Conservation (phyloP, 2,797 vertebrate species). For the Hemitrygon akajei region DNA sequence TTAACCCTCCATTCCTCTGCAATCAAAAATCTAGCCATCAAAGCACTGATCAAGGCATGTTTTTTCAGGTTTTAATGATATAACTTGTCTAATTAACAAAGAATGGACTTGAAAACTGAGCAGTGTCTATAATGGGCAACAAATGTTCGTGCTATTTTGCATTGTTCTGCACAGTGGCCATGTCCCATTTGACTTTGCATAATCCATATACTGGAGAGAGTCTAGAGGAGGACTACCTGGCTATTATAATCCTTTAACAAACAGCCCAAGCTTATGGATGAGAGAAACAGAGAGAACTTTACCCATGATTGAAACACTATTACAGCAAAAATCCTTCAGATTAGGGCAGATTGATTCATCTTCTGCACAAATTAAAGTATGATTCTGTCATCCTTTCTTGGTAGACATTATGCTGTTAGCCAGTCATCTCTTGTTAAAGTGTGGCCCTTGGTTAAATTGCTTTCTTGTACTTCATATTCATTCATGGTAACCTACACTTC, state of each 20-base stretch:
- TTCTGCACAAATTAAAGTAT: background rate
- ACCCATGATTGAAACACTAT: background rate
- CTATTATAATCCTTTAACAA: background rate
- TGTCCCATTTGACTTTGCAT: background rate
- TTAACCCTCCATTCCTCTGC: too few relatives aligned
- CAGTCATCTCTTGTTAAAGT: background rate
- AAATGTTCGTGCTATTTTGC: background rate
- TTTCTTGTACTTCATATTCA: too few relatives aligned
- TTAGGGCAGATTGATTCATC: background rate
- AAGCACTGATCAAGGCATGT: too few relatives aligned
- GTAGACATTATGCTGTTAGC: background rate
- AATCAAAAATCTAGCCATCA: too few relatives aligned
- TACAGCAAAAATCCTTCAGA: background rate
- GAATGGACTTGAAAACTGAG: background rate
- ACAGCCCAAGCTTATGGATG: background rate
- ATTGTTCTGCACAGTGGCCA: background rate
- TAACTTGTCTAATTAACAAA: background rate
- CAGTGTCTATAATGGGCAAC: background rate
- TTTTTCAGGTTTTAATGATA: background rate
- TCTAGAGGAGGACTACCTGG: background rate
- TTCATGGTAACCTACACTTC: background rate
- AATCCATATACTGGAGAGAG: background rate
- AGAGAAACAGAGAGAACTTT: background rate
- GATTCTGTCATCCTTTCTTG: background rate
- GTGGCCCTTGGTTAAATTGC: background rate